A percentile compares a stretch with the other conserved stretches of the same genome.
Conservation (phyloP, 2,888 invertebrate genomes). For the Archips crataeganus region DNA sequence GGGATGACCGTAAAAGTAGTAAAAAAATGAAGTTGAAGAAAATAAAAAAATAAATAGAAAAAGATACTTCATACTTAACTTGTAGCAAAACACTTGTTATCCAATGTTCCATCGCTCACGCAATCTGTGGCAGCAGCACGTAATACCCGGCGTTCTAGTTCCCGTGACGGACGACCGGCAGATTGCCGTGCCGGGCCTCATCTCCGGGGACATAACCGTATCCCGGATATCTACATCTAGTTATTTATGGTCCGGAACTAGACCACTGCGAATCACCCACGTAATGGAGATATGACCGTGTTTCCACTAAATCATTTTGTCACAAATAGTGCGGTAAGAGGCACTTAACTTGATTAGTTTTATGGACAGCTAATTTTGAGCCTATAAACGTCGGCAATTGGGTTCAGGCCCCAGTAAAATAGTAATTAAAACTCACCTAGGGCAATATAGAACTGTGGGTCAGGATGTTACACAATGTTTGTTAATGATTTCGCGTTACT, state of each 20-base stretch:
- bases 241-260: conserved; percentile 62
- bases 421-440: conserved; percentile 15
- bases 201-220: conserved; percentile 57
- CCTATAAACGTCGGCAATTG: conserved; percentile 32
- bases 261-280: conserved; percentile 35
- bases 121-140: conserved; percentile 46
- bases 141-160: conserved; percentile 59
- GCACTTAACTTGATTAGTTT: conserved; percentile 37
- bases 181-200: conserved; percentile 53
- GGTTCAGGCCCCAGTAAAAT: conserved; percentile 10
- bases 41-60: too few species aligned
- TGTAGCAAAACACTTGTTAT: neutral
- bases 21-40: too few species aligned
- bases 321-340: conserved; percentile 19
- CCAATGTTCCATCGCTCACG: conserved; percentile 8
- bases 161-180: conserved; percentile 53
- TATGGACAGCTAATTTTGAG: conserved; percentile 26
- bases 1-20: too few species aligned
- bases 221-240: conserved; percentile 61
- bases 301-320: conserved; percentile 34
- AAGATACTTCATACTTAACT: too few species aligned
- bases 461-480: conserved; percentile 3
- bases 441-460: conserved; percentile 17
- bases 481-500: neutral
- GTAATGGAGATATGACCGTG: conserved; percentile 32